These are phyloP conservation scores for Charina bottae DNA, from an alignment of 2,113 vertebrate genomes.

Conservation along the genomic window DNA sequence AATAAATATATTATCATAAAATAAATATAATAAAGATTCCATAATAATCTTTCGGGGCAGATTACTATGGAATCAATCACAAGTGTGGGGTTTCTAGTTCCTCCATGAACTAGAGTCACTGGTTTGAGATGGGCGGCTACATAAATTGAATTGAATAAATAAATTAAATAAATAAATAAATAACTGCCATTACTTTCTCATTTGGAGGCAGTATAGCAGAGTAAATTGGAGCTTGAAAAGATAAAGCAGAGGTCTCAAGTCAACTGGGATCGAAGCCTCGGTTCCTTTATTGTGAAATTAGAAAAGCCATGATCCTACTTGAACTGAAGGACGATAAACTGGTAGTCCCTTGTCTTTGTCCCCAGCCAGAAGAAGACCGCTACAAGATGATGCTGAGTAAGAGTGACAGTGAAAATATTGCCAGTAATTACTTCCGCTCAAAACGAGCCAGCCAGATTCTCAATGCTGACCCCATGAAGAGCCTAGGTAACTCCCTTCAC, in stretches of 20 bases:
- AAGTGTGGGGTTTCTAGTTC: too few relatives aligned
- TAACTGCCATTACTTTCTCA: neutral
- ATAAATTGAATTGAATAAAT: too few relatives aligned
- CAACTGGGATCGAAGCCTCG: neutral
- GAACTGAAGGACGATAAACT: neutral
- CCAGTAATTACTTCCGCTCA: constrained; percentile 84
- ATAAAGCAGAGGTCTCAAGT: neutral
- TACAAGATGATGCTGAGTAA: constrained; percentile 84
- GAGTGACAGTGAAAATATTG: constrained; percentile 83
- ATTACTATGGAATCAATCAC: neutral
- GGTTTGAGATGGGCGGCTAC: too few relatives aligned
- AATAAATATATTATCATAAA: neutral
- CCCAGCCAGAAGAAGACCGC: constrained; percentile 80
- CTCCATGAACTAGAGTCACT: too few relatives aligned
- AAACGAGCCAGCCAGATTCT: constrained; percentile 80
- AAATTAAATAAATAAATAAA: too few relatives aligned
- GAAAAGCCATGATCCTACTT: neutral
- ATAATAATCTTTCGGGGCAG: neutral
- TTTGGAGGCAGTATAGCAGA: neutral
- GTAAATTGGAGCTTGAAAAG: neutral
- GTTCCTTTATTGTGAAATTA: neutral
- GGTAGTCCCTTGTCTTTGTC: fast-evolving
- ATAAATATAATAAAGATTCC: neutral
- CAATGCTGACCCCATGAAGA: constrained; percentile 63
- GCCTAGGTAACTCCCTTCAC: constrained; percentile 57